Evolutionary conservation across 2,797 vertebrate genomes (phyloP), one percentile per base, ranked within the genome.

Genomic region (Momotus momota): DNA sequence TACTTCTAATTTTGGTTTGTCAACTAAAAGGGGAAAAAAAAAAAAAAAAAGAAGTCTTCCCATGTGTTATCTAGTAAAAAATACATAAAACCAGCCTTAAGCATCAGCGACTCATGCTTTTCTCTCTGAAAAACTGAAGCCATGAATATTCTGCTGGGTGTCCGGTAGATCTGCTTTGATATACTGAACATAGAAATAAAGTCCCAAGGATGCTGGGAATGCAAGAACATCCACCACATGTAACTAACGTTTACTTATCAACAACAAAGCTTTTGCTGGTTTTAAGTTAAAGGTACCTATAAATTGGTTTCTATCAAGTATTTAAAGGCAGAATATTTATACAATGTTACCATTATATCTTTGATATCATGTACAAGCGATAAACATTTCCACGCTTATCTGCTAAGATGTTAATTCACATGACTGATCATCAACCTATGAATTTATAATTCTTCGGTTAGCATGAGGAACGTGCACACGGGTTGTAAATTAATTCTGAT

Each of bases 401-500:
- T 54, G 48, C 16, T 60, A 52, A 29, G 43, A 25, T 29, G 26
- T 27, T 35, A 35, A 51, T 45, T 61, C 8, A 74, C 1, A 5
- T 31, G 31, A 66, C 12, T 38, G n/a, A 73, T 43, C 6, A 48
- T 17, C 55, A 14, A 80, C 11, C 17, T 22, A 51, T 5, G 6
- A 48, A 41, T 52, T 49, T 19, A 1, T 14, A 78, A n/a, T 14
- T 49, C 40, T 11, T 83, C 48, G 4, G 11, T 43, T 80, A 27
- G 57, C 23, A 10, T 2, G 10, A 25, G 6, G 12, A 78, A 38
- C 27, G 33, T 0, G 20, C 4, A 10, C 2, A 2, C 2, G 31
- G 27, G 2, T 11, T 48, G 4, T 4, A 78, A 60, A 51, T 26
- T 12, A 57, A 19, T 60, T 18, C 38, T 40, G 35, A 9, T 29